Evolutionary conservation across 2,888 invertebrate species (phyloP).

Genomic region (Callinectes sapidus): DNA sequence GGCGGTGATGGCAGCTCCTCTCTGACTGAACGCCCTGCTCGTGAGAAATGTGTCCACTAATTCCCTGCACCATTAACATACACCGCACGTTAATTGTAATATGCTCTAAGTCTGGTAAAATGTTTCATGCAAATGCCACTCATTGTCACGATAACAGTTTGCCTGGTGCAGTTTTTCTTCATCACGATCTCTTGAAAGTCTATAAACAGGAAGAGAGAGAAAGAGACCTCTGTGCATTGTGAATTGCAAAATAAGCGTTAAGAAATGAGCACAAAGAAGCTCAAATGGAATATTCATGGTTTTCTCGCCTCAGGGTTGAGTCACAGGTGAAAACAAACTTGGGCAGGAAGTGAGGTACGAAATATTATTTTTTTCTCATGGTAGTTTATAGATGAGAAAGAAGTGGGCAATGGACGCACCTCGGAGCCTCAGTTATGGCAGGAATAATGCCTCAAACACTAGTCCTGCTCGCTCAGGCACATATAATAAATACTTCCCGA

Average conservation of each 20-base stretch:
- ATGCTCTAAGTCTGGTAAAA: not conserved
- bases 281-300: not conserved
- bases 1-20: not conserved
- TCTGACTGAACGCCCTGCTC: not conserved
- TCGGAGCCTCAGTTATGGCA: not conserved
- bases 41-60: not conserved
- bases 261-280: not conserved
- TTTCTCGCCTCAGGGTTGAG: not conserved
- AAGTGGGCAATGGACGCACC: not conserved
- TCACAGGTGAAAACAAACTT: not conserved
- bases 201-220: slow-evolving; percentile 21
- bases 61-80: not conserved
- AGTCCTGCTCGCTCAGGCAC: slow-evolving; percentile 12
- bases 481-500: slow-evolving; percentile 31
- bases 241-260: not conserved
- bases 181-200: not conserved
- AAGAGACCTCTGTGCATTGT: not conserved
- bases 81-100: not conserved
- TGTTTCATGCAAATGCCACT: not conserved
- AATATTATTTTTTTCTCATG: not conserved
- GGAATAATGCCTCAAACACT: slow-evolving; percentile 17
- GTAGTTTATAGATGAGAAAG: not conserved
- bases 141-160: not conserved
- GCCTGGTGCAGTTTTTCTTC: not conserved
- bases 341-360: slow-evolving; percentile 22